Base-by-base conservation (phyloP, 2,113 vertebrate species). In the Dendropsophus ebraccatus region DNA sequence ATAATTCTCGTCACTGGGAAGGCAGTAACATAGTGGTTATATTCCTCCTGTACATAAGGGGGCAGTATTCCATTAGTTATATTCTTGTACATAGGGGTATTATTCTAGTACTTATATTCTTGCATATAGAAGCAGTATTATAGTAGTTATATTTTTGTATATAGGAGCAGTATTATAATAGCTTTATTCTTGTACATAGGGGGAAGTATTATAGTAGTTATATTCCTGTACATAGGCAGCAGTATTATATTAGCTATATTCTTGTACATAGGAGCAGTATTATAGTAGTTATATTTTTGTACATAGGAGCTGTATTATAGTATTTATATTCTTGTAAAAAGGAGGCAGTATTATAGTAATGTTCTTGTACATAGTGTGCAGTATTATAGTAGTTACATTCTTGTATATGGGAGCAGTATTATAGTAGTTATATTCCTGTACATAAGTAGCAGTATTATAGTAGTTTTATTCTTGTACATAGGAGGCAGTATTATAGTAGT, bases 381-480 rank as follows among this genome's bases (percentile, higher is more conserved):
- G 56, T 60, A 60, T 60, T 60, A 60, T 60, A 17, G 52, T 11
- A 60, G 56, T 60, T 60, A 60, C 25, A 25, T 60, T 60, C 56
- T 60, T 60, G 23, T 60, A 60, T 8, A 67, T 67, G 2, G 62
- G 58, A 28, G 30, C 1, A 19, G 65, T 30, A 35, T 69, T 30
- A 35, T 69, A 19, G 6, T 8, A 35, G 30, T 69, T 69, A 35
- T 37, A 21, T 62, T 62, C 12, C 11, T 60, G 23, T 60, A 60
- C n/a, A 60, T 60, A 60, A 8, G 58, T 2, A n/a, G 8, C 35
- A 70, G 32, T 23, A 70, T 70, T 37, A 23, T 23, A 70, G 32
- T 70, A 37, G 32, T 70, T 70, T 21, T 70, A 70, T 70, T 70
- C 32, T 65, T 62, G 58, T 62, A 62, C n/a, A 62, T 62, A 62